phyloP scores from a whole-genome alignment of 2,113 vertebrate genomes.

The Cochlearius cochlearius region DNA sequence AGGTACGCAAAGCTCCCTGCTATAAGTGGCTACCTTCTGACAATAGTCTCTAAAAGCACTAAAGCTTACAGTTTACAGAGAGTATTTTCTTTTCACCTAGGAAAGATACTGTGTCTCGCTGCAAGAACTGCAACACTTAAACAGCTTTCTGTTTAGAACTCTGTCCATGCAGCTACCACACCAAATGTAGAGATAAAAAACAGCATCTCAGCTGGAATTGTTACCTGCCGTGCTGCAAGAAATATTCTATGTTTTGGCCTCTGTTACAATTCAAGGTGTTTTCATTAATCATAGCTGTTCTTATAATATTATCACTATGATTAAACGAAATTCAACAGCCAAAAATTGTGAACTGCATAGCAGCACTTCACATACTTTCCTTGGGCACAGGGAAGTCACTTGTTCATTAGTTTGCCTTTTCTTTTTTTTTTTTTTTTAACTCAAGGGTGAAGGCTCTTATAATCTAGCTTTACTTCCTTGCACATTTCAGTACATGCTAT shows the following conservation, averaged over 20 bases:
- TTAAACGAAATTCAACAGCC: not conserved
- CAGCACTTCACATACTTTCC: not conserved
- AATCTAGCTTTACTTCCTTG: not conserved
- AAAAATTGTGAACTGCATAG: not conserved
- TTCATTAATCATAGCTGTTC: not conserved
- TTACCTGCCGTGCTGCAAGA: not conserved
- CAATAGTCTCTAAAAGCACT: not conserved
- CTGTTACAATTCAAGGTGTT: not conserved
- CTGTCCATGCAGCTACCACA: not conserved
- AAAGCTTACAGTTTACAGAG: not conserved
- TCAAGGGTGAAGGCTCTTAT: not conserved
- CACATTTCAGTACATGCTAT: not conserved
- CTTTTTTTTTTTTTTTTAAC: not conserved
- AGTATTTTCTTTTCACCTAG: not conserved
- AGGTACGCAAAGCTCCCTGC: not conserved
- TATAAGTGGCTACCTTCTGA: not conserved
- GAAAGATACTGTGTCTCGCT: not conserved
- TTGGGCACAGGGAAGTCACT: not conserved
- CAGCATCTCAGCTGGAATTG: not conserved
- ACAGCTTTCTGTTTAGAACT: not conserved
- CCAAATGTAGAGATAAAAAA: not conserved
- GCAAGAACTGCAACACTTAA: not conserved
- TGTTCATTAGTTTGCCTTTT: not conserved
- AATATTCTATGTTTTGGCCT: not conserved
- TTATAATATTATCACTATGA: not conserved